Base-by-base conservation (phyloP, 2,113 vertebrate genomes). In the Gymnogyps californianus region DNA sequence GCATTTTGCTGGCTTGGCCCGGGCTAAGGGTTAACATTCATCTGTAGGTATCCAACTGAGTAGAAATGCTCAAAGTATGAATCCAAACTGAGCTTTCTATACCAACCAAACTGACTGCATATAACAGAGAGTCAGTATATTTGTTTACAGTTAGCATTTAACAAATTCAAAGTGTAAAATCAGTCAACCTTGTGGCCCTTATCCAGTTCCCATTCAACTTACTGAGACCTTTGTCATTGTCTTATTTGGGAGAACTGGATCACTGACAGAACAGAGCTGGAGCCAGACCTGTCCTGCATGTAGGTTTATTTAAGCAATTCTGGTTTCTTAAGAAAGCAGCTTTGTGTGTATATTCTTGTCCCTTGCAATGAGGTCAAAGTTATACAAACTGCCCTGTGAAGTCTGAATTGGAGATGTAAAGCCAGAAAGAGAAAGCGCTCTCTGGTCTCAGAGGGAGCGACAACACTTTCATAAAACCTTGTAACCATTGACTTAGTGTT, bases 401-500 rank as follows among this genome's bases (percentile, higher is more conserved):
- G n/a, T 83, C 28, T 70, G 66, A 80, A 58, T 28, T 52, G 62
- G 66, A 94, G 14, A 87, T 22, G 34, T 46, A 72, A 92, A 93
- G 76, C n/a, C 47, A 87, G 47, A 29, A 69, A 25, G 20, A 91
- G 54, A 66, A 94, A 95, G 54, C 28, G 26, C 13, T 94, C 32
- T 78, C 47, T 86, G 29, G 49, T 87, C 85, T 89, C 83, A 74
- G 47, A 78, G 71, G 51, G 49, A 91, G 85, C 1, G 13, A 31
- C 70, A 79, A 10, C 46, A 40, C 34, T 76, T 87, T 14, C 5
- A 7, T 55, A 76, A 89, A 84, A 44, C 26, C 16, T 76, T 87
- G 76, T 96, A 97, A 98, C 94, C 83, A 97, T 92, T 98, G 87
- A 98, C 89, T 90, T 69, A 28, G 15, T 91, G 42, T 97, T 90